Evolutionary conservation across 2,888 invertebrate genomes (phyloP), one percentile per base, ranked within the genome.

Genomic region (Caenorhabditis virilis): DNA sequence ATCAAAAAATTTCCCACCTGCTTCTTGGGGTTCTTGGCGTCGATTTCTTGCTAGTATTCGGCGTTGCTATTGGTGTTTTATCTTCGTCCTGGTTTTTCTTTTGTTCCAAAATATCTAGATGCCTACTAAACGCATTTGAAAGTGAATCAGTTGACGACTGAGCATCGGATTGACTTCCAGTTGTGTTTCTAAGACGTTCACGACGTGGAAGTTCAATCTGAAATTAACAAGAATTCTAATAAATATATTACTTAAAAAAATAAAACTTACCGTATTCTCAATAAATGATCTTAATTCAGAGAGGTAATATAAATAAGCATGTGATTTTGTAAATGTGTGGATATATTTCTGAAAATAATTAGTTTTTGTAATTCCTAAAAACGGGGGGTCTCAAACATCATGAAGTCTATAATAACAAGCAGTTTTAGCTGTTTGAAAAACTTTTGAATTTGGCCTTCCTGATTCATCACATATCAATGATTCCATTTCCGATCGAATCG

Each of bases 401-500:
- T 60, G 60, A 6, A 65, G 23, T 23, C 48, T 26, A 18, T 18
- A 58, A 30, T 55, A 48, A 26, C 62, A 61, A 2, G 50, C 52
- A 35, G 50, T 42, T 11, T 25, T 46, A 7, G 61, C 48, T 15
- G 35, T 60, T 22, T 49, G 25, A 46, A 74, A 77, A 5, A 60
- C 63, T 39, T 62, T 63, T 41, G 25, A 22, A 42, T 62, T 57
- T 25, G 78, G 76, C 45, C 66, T 51, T 4, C 78, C 78, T 7
- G 64, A 61, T 27, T 66, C 69, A 18, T 95, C 95, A 80, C 79
- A 79, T 36, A 79, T 79, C 90, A 90, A 86, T 89, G 90, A 85
- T 91, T 95, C 69, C 11, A 95, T 84, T 80, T 89, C 88, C 82
- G 90, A 89, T 61, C 95, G 88, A 56, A 93, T 88, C 78, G 89